Base-by-base conservation (phyloP, 2,797 vertebrate genomes). In the Orestias chungarensis region DNA sequence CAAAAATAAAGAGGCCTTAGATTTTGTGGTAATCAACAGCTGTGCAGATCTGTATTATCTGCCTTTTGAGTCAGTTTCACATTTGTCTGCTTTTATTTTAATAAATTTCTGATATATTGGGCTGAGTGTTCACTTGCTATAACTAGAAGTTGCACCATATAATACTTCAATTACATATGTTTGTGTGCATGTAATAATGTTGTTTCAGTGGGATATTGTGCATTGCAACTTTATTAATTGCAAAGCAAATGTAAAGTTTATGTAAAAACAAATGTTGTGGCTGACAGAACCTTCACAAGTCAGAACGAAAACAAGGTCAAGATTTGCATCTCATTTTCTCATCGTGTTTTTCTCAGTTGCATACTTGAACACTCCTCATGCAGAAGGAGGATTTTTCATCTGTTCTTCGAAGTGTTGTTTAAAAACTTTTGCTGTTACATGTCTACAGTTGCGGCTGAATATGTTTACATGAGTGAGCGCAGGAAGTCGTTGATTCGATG, bases 241-340 rank as follows among this genome's bases (percentile, higher is more conserved):
- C 74, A 20, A 67, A 57, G n/a, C n/a, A 65, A 82, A 74, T 7
- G 20, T 65, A 33, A 52, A 73, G 81, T 72, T 64, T 71, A 87
- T 84, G 83, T 78, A 87, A 87, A 86, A 84, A 77, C 18, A 49
- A 81, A 77, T 62, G 68, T 70, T 69, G 67, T 42, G 70, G 65
- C 47, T 70, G 49, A 73, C 83, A 70, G 61, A 80, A 72, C 66
- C 17, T 93, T 92, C 91, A 82, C 89, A 91, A 92, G 85, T 31
- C 66, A 73, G 69, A 59, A 66, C 68, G 64, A 78, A 83, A 86
- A 82, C 89, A 82, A 88, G 76, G 75, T 76, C 82, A 79, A 18
- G 61, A 85, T 93, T 94, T 93, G 82, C 89, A 91, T 92, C 52
- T 68, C 27, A 38, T 75, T 73, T 66, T 12, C 50, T 64, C 9